Percentiles rank a stretch among this genome's conserved stretches.
Conservation (phyloP, 2,888 invertebrate genomes). For the Uropetala carovei region DNA sequence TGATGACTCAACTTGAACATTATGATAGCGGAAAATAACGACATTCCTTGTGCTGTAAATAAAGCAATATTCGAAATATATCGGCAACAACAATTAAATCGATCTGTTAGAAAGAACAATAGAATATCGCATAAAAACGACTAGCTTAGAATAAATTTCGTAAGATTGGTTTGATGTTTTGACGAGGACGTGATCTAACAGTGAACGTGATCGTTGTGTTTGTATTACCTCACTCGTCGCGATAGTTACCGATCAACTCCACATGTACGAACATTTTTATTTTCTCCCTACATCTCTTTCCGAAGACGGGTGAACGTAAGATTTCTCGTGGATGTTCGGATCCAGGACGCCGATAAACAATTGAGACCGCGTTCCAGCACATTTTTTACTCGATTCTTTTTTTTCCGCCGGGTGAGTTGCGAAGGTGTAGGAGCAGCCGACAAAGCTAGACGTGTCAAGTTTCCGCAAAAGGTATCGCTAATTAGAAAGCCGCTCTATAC, state of each 20-base stretch:
- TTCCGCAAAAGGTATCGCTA: background rate
- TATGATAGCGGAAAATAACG: too few species aligned
- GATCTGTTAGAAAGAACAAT: too few species aligned
- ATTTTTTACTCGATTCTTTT: background rate
- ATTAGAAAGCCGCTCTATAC: background rate
- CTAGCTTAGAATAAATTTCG: too few species aligned
- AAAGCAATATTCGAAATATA: too few species aligned
- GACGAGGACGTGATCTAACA: background rate
- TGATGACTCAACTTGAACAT: too few species aligned
- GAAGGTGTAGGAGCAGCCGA: background rate
- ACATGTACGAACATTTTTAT: background rate
- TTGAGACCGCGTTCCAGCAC: background rate
- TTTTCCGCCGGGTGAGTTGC: background rate
- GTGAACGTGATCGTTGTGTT: background rate
- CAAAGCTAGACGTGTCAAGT: background rate
- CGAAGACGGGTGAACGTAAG: constrained; percentile 9
- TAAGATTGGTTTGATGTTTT: background rate
- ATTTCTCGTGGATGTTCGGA: background rate
- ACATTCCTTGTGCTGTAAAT: too few species aligned
- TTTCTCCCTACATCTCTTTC: background rate
- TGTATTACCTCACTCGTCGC: background rate
- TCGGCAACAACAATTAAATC: too few species aligned
- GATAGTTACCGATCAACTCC: background rate
- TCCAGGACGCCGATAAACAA: background rate
- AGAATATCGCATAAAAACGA: too few species aligned